Evolutionary conservation across 2,113 vertebrate genomes (phyloP), one percentile per base, ranked within the genome.

Genomic region (Chionodraco myersi): DNA sequence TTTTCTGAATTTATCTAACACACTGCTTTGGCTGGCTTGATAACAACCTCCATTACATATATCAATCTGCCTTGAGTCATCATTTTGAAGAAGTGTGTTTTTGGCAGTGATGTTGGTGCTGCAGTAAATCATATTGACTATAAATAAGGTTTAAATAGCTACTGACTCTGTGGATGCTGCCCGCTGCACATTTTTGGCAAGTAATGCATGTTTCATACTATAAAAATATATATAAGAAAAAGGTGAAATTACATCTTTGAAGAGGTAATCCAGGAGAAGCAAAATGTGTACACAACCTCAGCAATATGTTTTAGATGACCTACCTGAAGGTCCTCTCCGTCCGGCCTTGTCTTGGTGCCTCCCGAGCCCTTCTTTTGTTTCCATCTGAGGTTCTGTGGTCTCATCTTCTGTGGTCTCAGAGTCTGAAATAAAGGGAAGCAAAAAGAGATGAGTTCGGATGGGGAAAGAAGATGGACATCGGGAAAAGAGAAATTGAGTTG

Each of bases 331-430:
- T 89, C 96, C 96, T 89, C 87, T 89, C 41, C 84, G 70, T 15
- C 82, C 89, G 0, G 95, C 92, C 79, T 97, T 96, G 90, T 98
- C 97, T 64, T 94, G 96, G 86, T 96, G 95, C 79, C 96, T 95
- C 51, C 92, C 90, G 21, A 82, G 66, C 85, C 94, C 90, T 68
- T 94, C 94, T 88, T 95, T 95, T 82, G 96, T 95, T 94, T 96
- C 97, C 90, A 97, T 95, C 90, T 93, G 93, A 63, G 96, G 96
- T 67, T 99, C 97, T 2, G 96, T 96, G 91, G 96, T 96, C 92
- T 99, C 98, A 94, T 99, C 98, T 88, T 99, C 98, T 36, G 96
- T 98, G 5, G 95, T 97, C 96, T 99, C 98, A 86, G 98, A 99
- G 97, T 99, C 98, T 98, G 72, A 54, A 84, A 85, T 11, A 8